phyloP scores from a whole-genome alignment of 2,888 invertebrate species.

The Herminia tarsipennalis region DNA sequence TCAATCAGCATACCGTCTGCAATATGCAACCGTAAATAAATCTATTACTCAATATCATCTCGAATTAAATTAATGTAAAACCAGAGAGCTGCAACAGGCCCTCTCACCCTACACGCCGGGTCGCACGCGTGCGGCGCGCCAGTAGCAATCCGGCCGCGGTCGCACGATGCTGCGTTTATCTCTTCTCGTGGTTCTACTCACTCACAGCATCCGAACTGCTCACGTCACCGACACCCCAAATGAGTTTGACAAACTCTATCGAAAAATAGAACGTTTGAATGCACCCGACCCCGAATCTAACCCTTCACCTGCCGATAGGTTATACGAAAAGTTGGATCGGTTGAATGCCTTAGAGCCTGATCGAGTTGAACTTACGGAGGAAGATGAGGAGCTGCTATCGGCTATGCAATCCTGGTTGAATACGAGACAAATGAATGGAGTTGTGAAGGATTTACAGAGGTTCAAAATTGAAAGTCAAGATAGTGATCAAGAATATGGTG shows the following conservation, averaged over 20 bases:
- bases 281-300: conserved; percentile 45
- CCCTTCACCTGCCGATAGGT: conserved; percentile 47
- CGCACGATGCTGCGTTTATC: conserved; percentile 67
- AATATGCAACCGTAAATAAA: too few species aligned
- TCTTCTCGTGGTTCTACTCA: conserved; percentile 58
- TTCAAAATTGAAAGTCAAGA: conserved; percentile 59
- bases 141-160: conserved; percentile 59
- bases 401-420: conserved; percentile 67
- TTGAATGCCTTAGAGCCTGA: conserved; percentile 64
- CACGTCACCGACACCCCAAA: conserved; percentile 66
- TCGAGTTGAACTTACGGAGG: conserved; percentile 57
- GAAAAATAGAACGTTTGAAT: conserved; percentile 68
- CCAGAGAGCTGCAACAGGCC: conserved; percentile 16
- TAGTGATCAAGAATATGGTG: conserved; percentile 60
- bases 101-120: conserved; percentile 32
- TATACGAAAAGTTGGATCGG: conserved; percentile 67
- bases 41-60: too few species aligned
- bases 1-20: too few species aligned
- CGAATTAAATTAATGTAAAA: conserved; percentile 12
- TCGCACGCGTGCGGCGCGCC: conserved; percentile 45
- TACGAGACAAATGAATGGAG: conserved; percentile 63
- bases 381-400: conserved; percentile 69
- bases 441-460: conserved; percentile 67
- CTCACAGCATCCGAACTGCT: conserved; percentile 60
- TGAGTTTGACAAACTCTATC: conserved; percentile 63